Percentiles rank a stretch among this genome's conserved stretches.
These are phyloP conservation scores for Periphyllus acericola DNA, from an alignment of 2,888 invertebrate species.

Conservation along the genomic window DNA sequence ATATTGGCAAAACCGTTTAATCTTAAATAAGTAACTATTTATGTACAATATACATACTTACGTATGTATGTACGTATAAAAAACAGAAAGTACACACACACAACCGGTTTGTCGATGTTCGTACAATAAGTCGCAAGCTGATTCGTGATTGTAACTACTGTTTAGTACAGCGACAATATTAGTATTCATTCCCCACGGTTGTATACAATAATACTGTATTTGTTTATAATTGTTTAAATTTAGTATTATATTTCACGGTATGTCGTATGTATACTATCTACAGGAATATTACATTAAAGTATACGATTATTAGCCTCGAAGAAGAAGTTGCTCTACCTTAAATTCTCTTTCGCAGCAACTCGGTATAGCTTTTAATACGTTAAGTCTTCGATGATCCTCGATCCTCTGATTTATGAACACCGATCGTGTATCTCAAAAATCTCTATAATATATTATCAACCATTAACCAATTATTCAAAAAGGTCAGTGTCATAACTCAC, in stretches of 20 bases:
- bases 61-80: too few species aligned
- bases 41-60: too few species aligned
- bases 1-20: slow-evolving; percentile 21
- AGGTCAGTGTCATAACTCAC: neutral
- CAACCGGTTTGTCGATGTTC: slow-evolving; percentile 17
- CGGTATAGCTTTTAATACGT: too few species aligned
- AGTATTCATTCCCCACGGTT: too few species aligned
- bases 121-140: neutral
- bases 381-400: neutral
- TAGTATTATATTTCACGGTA: too few species aligned
- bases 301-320: neutral
- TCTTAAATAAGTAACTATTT: neutral
- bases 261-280: too few species aligned
- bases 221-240: neutral
- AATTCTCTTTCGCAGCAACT: neutral
- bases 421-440: neutral
- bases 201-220: neutral
- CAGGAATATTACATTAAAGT: too few species aligned
- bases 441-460: slow-evolving; percentile 3
- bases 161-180: too few species aligned
- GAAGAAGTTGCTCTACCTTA: too few species aligned
- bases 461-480: slow-evolving; percentile 16
- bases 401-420: neutral
- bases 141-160: neutral
- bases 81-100: neutral